These are phyloP conservation scores for Peromyscus attwateri DNA, from an alignment of 2,797 vertebrate genomes.

Conservation along the genomic window DNA sequence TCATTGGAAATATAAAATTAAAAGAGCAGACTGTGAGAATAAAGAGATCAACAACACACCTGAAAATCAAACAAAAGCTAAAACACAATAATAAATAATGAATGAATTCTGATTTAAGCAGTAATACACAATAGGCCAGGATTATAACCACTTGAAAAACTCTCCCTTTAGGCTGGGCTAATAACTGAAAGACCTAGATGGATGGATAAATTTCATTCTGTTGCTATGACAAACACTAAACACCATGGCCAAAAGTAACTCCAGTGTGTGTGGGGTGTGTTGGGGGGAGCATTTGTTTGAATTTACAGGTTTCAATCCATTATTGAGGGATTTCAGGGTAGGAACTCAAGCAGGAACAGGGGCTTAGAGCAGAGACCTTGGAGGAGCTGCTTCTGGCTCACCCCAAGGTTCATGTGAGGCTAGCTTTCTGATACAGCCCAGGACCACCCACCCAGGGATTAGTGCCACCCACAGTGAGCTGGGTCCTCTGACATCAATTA, in stretches of 20 bases:
- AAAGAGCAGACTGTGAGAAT: not conserved
- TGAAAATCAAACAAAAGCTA: not conserved
- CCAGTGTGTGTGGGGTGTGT: not conserved
- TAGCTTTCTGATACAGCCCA: not conserved
- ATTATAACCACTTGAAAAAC: not conserved
- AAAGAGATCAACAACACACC: not conserved
- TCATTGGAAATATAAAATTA: constrained; percentile 9
- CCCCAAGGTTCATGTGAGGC: not conserved
- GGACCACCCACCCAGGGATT: not conserved
- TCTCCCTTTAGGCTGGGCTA: not conserved
- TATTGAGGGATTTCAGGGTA: not conserved
- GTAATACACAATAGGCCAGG: not conserved
- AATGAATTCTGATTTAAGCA: not conserved
- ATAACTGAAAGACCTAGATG: not conserved
- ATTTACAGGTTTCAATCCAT: not conserved
- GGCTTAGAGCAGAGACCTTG: not conserved
- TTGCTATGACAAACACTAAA: not conserved
- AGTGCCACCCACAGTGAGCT: too few species aligned
- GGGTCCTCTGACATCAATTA: not conserved
- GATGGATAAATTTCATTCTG: not conserved
- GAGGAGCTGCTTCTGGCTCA: too few species aligned
- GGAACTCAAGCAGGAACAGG: not conserved
- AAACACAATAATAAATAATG: not conserved
- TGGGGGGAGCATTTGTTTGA: not conserved
- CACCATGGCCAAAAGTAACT: not conserved